phyloP scores from a whole-genome alignment of 1,140 invertebrate species.

The Cylas formicarius region DNA sequence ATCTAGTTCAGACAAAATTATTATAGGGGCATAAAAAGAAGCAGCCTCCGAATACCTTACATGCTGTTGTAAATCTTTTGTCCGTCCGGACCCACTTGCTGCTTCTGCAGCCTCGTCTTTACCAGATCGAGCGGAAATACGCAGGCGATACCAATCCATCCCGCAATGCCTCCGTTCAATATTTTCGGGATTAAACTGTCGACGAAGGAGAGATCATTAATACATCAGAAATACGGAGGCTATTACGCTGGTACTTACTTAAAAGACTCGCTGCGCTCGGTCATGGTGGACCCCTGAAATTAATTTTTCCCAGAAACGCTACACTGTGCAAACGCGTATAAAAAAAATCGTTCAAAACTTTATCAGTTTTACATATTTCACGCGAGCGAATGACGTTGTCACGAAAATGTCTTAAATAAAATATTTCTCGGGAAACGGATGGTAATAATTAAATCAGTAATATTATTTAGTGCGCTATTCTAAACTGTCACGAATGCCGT shows the following conservation, averaged over 20 bases:
- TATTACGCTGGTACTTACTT: too few species aligned
- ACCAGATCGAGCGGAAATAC: slow-evolving; percentile 98
- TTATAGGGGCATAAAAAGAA: background rate
- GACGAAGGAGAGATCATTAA: slow-evolving; percentile 18
- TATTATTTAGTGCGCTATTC: too few species aligned
- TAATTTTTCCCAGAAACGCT: background rate
- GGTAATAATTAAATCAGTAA: too few species aligned
- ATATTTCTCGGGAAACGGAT: background rate
- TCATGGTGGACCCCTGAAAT: too few species aligned
- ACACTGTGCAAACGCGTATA: background rate
- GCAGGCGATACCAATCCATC: slow-evolving; percentile 96
- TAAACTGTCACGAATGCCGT: too few species aligned
- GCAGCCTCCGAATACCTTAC: slow-evolving; percentile 61
- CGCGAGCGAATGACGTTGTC: background rate
- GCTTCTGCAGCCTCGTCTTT: slow-evolving; percentile 93
- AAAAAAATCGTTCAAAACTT: background rate
- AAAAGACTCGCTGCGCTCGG: too few species aligned
- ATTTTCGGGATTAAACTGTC: slow-evolving; percentile 85
- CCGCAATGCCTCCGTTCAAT: slow-evolving; percentile 96
- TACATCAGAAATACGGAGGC: background rate
- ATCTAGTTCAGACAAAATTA: slow-evolving; percentile 54
- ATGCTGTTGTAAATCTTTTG: slow-evolving; percentile 89
- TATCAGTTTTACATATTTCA: background rate
- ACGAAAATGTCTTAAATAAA: background rate
- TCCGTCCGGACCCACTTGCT: slow-evolving; percentile 81